Percentiles rank a stretch among this genome's conserved stretches.
Conservation (phyloP, 2,888 invertebrate genomes). For the Meteorus colon region DNA sequence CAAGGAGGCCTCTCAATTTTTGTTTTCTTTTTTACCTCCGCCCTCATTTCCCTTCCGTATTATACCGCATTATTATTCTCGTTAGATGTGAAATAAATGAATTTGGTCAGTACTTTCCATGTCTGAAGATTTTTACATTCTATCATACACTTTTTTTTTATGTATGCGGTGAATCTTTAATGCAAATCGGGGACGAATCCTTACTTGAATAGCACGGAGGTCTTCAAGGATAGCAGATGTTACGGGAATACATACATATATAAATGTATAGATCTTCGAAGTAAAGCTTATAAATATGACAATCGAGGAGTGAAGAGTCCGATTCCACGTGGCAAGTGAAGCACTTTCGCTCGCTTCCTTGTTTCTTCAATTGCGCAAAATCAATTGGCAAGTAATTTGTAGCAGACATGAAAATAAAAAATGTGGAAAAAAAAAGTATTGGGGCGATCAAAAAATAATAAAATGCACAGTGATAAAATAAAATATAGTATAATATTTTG, state of each 20-base stretch:
- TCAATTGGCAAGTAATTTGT: conserved; percentile 21
- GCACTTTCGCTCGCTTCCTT: conserved; percentile 31
- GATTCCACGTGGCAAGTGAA: conserved; percentile 38
- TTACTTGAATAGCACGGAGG: conserved; percentile 19
- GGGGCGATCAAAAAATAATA: neutral
- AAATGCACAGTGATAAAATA: neutral
- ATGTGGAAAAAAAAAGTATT: neutral
- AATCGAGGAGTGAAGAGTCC: conserved; percentile 31
- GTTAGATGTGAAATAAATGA: neutral
- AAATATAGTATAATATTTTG: neutral
- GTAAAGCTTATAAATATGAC: neutral
- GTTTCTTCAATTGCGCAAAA: neutral
- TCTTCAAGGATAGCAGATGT: conserved; percentile 28
- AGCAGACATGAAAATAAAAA: conserved; percentile 4
- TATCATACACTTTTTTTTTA: neutral
- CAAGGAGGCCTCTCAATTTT: neutral
- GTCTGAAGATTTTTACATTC: neutral
- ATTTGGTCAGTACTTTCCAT: neutral
- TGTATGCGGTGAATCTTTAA: conserved; percentile 13
- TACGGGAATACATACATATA: conserved; percentile 6
- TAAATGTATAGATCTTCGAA: neutral
- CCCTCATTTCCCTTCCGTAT: conserved; percentile 3
- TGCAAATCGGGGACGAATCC: conserved; percentile 29
- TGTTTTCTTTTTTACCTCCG: conserved; percentile 16
- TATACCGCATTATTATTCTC: neutral